Percentiles rank a stretch among this genome's conserved stretches.
Evolutionary conservation across 2,113 vertebrate genomes (phyloP).

Genomic region (Asarcornis scutulata): DNA sequence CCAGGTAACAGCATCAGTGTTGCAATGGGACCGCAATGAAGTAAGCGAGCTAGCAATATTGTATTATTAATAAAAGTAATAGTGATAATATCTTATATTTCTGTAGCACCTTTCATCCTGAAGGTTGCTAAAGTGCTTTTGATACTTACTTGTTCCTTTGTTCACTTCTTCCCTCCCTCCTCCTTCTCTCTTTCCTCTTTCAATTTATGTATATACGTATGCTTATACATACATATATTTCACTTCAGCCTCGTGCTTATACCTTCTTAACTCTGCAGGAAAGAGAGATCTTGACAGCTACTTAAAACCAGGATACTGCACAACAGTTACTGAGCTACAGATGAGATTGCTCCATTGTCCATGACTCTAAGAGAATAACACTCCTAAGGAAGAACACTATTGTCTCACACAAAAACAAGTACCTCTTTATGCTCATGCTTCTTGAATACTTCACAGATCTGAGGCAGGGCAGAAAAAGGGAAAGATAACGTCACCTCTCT

Average conservation of each 20-base stretch:
- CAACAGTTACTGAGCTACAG: not conserved
- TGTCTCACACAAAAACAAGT: not conserved
- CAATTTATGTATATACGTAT: not conserved
- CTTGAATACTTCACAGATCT: not conserved
- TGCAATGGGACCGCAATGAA: conserved; percentile 43
- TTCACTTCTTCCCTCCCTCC: not conserved
- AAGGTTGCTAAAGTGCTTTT: not conserved
- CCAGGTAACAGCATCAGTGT: conserved; percentile 19
- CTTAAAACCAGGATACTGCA: not conserved
- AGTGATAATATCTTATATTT: conserved; percentile 19
- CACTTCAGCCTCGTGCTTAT: not conserved
- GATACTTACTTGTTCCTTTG: not conserved
- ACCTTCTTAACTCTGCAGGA: not conserved
- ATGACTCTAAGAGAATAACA: not conserved
- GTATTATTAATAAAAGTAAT: conserved; percentile 32
- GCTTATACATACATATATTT: not conserved
- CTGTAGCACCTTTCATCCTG: not conserved
- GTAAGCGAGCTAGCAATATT: conserved; percentile 40
- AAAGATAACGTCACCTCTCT: not conserved
- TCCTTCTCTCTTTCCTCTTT: not conserved
- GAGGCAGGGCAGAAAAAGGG: not conserved
- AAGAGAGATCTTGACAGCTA: not conserved
- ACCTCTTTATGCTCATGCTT: not conserved
- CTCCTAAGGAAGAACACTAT: not conserved
- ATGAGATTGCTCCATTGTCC: not conserved